A percentile compares a stretch with the other conserved stretches of the same genome.
Evolutionary conservation across 1,140 invertebrate species (phyloP).

Genomic region (Tetranychus urticae): DNA sequence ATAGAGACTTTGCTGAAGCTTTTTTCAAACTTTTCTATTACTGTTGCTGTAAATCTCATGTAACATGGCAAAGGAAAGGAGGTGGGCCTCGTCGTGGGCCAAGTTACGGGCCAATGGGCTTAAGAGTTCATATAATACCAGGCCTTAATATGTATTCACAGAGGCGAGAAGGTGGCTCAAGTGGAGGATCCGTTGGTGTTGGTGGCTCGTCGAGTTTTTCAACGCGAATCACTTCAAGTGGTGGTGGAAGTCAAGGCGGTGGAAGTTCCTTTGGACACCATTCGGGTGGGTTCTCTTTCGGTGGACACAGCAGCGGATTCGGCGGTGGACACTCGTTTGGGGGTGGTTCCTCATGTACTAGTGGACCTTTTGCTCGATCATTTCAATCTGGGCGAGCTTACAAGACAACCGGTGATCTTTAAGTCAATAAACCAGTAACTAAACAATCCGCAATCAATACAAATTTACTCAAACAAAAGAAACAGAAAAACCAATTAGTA

Average conservation of each 20-base stretch:
- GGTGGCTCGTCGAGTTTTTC: background rate
- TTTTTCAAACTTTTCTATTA: constrained; percentile 54
- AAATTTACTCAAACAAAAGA: no score
- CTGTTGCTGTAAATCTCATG: constrained; percentile 53
- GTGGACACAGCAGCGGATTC: no score
- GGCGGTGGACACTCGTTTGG: no score
- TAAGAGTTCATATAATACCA: constrained; percentile 49
- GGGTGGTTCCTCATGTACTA: background rate
- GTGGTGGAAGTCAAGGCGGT: background rate
- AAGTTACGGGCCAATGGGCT: constrained; percentile 4
- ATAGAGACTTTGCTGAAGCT: constrained; percentile 42
- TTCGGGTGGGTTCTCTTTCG: background rate
- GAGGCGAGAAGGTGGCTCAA: constrained; percentile 1
- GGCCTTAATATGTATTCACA: constrained; percentile 39
- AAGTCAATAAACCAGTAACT: background rate
- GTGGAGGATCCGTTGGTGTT: background rate
- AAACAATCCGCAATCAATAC: no score
- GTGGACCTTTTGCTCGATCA: background rate
- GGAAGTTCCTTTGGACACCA: background rate
- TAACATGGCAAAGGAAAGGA: constrained; percentile 28
- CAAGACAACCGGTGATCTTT: background rate
- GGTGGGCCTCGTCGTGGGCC: background rate
- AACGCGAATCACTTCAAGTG: background rate
- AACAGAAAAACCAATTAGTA: no score
- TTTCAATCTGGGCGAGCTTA: background rate